Percentiles rank a stretch among this genome's conserved stretches.
Evolutionary conservation across 1,140 invertebrate species (phyloP).

Genomic region (Anastrepha ludens): DNA sequence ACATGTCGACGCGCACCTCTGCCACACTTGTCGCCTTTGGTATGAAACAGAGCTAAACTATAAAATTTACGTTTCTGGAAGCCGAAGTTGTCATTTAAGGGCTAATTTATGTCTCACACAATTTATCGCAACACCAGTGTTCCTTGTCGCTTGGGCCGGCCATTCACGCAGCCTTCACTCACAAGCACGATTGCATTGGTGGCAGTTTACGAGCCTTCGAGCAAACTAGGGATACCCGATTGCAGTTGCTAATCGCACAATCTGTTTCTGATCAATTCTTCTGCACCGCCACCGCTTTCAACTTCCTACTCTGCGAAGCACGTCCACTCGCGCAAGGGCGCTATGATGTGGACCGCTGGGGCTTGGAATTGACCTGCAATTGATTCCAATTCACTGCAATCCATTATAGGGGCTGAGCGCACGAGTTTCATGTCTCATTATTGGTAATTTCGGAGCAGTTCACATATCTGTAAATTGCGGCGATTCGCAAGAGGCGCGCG

Average conservation of each 20-base stretch:
- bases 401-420: slow-evolving; percentile 72
- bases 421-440: slow-evolving; percentile 73
- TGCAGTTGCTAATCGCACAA: background rate
- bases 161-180: background rate
- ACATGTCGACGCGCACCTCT: background rate
- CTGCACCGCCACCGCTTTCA: background rate
- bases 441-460: slow-evolving; percentile 67
- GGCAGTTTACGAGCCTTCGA: slow-evolving; percentile 51
- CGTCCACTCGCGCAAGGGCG: background rate
- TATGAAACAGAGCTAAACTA: background rate
- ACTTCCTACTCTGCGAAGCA: background rate
- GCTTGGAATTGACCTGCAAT: slow-evolving; percentile 71
- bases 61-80: slow-evolving; percentile 33
- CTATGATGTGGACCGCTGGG: background rate
- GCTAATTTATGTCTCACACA: slow-evolving; percentile 37
- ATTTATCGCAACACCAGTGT: background rate
- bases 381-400: slow-evolving; percentile 73
- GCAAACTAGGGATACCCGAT: slow-evolving; percentile 71
- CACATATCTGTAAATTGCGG: background rate
- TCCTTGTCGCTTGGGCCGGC: no score
- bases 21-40: slow-evolving; percentile 14
- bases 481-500: background rate
- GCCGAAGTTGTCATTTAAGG: slow-evolving; percentile 73
- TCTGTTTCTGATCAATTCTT: background rate
- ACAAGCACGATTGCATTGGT: background rate